phyloP scores from a whole-genome alignment of 2,113 vertebrate species.

The Epinephelus cyanopodus region DNA sequence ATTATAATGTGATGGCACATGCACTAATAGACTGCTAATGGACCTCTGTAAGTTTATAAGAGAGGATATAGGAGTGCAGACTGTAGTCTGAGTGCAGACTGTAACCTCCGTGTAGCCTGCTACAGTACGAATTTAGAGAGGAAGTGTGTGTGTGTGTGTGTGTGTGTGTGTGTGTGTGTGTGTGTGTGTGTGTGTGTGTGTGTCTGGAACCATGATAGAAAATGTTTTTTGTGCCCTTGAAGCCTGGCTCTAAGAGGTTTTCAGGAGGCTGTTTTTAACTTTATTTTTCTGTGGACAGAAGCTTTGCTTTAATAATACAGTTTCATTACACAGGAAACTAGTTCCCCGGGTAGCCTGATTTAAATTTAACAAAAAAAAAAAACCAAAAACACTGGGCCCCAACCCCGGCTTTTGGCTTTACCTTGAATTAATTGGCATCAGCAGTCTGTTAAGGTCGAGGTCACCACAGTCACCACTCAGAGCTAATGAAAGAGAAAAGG shows the following conservation, averaged over 20 bases:
- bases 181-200: not conserved
- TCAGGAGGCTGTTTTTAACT: constrained; percentile 16
- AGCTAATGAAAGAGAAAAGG: constrained; percentile 21
- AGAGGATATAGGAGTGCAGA: constrained; percentile 24
- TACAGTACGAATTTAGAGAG: constrained; percentile 18
- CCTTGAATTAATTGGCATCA: constrained; percentile 10
- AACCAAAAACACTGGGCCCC: not conserved
- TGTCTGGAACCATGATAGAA: not conserved
- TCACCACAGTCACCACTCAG: constrained; percentile 5
- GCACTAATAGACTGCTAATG: constrained; percentile 26
- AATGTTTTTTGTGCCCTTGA: constrained; percentile 18
- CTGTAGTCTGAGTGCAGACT: not conserved
- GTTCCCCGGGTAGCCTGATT: constrained; percentile 2
- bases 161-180: not conserved
- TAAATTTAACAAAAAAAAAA: not conserved
- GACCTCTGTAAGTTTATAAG: not conserved
- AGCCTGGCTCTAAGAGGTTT: constrained; percentile 22
- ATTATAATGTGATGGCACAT: not conserved
- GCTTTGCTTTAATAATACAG: constrained; percentile 11
- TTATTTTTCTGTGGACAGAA: not conserved
- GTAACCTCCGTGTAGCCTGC: constrained; percentile 9
- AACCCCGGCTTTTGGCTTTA: constrained; percentile 7
- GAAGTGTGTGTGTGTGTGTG: not conserved
- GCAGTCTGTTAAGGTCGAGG: constrained; percentile 3
- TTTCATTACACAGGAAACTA: constrained; percentile 3